Conservation (phyloP, 2,113 vertebrate species). For the Channa argus region DNA sequence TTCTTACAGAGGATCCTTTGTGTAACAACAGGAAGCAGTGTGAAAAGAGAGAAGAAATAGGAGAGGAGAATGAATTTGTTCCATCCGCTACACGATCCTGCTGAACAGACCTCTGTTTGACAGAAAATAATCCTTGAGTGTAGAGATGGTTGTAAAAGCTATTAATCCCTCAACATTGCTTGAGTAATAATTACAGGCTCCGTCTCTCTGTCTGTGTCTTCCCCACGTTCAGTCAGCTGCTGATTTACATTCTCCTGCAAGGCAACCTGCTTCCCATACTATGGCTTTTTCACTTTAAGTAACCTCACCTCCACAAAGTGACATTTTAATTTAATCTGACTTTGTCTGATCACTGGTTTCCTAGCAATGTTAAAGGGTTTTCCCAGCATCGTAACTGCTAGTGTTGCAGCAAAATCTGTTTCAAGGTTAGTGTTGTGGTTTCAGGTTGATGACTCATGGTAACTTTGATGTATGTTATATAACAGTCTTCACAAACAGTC, state of each 20-base stretch:
- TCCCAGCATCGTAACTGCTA: slow-evolving; percentile 5
- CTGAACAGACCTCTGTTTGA: slow-evolving; percentile 65
- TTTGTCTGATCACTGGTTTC: slow-evolving; percentile 56
- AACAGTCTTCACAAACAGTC: slow-evolving; percentile 36
- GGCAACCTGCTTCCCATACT: slow-evolving; percentile 7
- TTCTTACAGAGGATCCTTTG: slow-evolving; percentile 74
- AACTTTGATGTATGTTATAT: slow-evolving; percentile 27
- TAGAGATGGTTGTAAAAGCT: slow-evolving; percentile 56
- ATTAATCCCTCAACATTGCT: slow-evolving; percentile 44
- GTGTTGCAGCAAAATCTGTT: neutral
- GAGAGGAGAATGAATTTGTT: slow-evolving; percentile 62
- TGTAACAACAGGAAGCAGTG: slow-evolving; percentile 52
- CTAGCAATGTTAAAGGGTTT: slow-evolving; percentile 45
- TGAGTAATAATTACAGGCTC: slow-evolving; percentile 43
- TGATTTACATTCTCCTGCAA: slow-evolving; percentile 48
- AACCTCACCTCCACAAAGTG: neutral
- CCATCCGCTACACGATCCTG: slow-evolving; percentile 53
- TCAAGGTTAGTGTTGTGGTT: slow-evolving; percentile 41
- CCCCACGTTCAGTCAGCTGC: slow-evolving; percentile 15
- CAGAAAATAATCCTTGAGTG: slow-evolving; percentile 55
- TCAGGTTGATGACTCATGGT: slow-evolving; percentile 28
- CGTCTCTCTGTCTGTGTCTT: slow-evolving; percentile 15
- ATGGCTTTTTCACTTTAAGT: slow-evolving; percentile 5
- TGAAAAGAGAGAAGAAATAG: slow-evolving; percentile 62
- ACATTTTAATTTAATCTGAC: slow-evolving; percentile 3